Conservation (phyloP, 2,113 vertebrate genomes). For the Rattus rattus region DNA sequence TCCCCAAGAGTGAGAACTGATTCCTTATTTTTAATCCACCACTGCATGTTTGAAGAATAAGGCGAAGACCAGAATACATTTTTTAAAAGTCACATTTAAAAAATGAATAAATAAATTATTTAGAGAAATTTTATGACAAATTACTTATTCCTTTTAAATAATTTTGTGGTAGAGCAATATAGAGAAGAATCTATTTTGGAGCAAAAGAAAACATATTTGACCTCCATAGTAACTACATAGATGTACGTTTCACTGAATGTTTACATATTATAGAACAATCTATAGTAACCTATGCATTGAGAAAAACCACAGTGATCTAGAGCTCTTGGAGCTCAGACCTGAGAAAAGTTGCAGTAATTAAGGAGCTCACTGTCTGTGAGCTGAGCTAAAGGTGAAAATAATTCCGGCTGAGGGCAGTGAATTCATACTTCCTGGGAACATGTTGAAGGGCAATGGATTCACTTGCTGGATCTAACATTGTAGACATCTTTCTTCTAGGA, state of each 20-base stretch:
- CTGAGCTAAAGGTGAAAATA: neutral
- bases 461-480: neutral
- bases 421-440: neutral
- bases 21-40: neutral
- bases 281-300: constrained; percentile 28
- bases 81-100: neutral
- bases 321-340: neutral
- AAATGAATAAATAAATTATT: constrained; percentile 1
- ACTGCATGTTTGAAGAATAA: neutral
- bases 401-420: neutral
- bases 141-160: constrained; percentile 4
- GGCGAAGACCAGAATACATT: neutral
- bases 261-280: neutral
- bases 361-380: neutral
- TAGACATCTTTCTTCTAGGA: neutral
- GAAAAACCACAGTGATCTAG: constrained; percentile 14
- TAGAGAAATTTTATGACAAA: constrained; percentile 30
- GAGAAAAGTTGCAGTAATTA: neutral
- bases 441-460: neutral
- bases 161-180: neutral
- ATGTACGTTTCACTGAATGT: neutral
- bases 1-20: neutral
- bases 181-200: neutral
- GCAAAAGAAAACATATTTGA: constrained; percentile 29
- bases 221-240: neutral